These are phyloP conservation scores for Corella eumyota DNA, from an alignment of 23 tunicate genomes.

Conservation along the genomic window DNA sequence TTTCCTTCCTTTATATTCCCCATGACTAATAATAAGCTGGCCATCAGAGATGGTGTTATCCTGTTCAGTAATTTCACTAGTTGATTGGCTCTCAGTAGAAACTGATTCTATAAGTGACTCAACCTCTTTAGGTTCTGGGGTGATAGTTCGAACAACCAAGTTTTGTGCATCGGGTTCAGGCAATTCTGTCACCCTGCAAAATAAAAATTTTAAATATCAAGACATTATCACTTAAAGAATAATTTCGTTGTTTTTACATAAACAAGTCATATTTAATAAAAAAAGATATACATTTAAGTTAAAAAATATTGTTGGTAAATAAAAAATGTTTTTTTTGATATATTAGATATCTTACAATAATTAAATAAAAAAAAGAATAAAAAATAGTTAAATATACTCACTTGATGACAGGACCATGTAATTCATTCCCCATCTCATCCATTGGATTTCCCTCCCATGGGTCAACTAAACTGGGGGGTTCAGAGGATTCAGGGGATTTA, in stretches of 20 bases:
- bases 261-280: neutral
- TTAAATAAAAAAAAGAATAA: no score
- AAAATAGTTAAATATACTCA: no score
- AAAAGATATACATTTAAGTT: neutral
- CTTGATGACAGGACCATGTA: neutral
- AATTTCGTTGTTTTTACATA: no score
- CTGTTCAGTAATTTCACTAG: slow-evolving; percentile 8
- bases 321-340: no score
- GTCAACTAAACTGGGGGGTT: no score
- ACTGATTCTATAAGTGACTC: slow-evolving; percentile 1
- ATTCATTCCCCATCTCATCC: neutral
- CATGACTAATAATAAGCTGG: slow-evolving; percentile 79
- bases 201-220: no score
- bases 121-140: slow-evolving; percentile 26
- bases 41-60: slow-evolving; percentile 86
- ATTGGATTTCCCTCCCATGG: slow-evolving; percentile 6
- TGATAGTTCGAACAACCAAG: slow-evolving; percentile 38
- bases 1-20: slow-evolving; percentile 50
- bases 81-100: slow-evolving; percentile 2
- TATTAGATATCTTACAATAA: no score
- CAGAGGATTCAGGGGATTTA: no score
- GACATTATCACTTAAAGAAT: no score
- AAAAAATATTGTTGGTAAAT: no score
- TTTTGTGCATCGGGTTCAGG: slow-evolving; percentile 17
- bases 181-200: no score